A percentile compares a stretch with the other conserved stretches of the same genome.
These are phyloP conservation scores for Corydoras sp. DNA, from an alignment of 2,113 vertebrate species.

Conservation along the genomic window DNA sequence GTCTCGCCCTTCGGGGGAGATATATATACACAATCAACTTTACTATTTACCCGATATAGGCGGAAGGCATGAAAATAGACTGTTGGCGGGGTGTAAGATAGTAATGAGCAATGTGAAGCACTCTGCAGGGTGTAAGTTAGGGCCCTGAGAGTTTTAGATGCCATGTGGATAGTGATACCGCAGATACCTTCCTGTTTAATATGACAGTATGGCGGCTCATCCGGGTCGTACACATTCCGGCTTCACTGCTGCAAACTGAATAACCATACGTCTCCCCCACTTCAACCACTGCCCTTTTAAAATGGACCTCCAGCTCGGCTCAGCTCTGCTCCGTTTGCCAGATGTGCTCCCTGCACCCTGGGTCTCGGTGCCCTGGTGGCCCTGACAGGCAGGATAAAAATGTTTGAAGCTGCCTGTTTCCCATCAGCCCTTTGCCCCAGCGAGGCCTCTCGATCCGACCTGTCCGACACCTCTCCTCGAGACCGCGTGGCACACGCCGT, in stretches of 20 bases:
- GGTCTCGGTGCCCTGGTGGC: constrained; percentile 40
- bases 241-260: background rate
- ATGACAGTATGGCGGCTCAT: too few relatives aligned
- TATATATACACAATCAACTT: too few relatives aligned
- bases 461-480: constrained; percentile 37
- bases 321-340: constrained; percentile 32
- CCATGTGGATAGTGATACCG: too few relatives aligned
- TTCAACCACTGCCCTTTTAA: background rate
- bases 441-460: constrained; percentile 38
- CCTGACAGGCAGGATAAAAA: constrained; percentile 48
- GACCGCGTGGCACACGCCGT: constrained; percentile 3
- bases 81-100: too few relatives aligned
- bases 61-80: too few relatives aligned
- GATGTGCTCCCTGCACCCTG: constrained; percentile 32
- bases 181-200: too few relatives aligned
- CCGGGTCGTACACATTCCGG: too few relatives aligned
- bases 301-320: constrained; percentile 20
- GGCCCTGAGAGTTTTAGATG: too few relatives aligned
- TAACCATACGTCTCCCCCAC: background rate
- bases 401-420: constrained; percentile 44
- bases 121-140: too few relatives aligned
- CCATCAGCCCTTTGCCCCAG: constrained; percentile 40
- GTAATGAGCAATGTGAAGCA: too few relatives aligned
- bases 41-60: too few relatives aligned
- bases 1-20: too few relatives aligned